Evolutionary conservation across 2,888 invertebrate genomes (phyloP), one percentile per base, ranked within the genome.

Genomic region (Buathra laborator): DNA sequence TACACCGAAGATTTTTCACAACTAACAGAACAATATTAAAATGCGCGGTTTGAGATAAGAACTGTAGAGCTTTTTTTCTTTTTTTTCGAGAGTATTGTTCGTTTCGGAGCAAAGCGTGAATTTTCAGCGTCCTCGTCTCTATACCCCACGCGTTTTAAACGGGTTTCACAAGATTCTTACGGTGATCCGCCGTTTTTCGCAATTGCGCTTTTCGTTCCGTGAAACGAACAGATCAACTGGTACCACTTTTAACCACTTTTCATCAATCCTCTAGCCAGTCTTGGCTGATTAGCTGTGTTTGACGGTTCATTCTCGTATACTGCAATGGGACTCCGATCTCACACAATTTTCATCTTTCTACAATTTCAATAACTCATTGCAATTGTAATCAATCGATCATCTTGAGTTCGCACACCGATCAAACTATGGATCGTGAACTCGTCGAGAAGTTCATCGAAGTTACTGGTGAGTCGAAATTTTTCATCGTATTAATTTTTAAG

Each of bases 371-470:
- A 53, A 64, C 19, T 32, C 43, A 3, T 10, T 32, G 59, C 14
- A 19, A 72, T 72, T 14, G 19, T 67, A 51, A 7, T 19, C 37
- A n/a, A 29, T 44, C 64, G 12, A 4, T 67, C 67, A 3, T 59
- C 56, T 19, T 12, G 43, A 48, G 59, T 48, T 71, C 37, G 79
- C 12, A 46, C 19, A 10, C 2, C 44, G 32, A 87, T 48, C 84
- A 51, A 12, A 48, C 76, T 67, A 93, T 94, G 93, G 93, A 93
- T 87, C 92, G 89, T 46, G 90, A 91, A 81, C 87, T 91, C 16
- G 87, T 94, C 6, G 92, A 93, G 56, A 92, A 94, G 83, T 93
- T 94, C 56, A 90, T 93, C n/a, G 93, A 94, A 87, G 92, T 94
- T 44, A 94, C 94, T 75, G 94, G 94, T 93, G 74, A 86, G 89